Conservation (phyloP, 2,888 invertebrate species). For the Tortricodes alternella region DNA sequence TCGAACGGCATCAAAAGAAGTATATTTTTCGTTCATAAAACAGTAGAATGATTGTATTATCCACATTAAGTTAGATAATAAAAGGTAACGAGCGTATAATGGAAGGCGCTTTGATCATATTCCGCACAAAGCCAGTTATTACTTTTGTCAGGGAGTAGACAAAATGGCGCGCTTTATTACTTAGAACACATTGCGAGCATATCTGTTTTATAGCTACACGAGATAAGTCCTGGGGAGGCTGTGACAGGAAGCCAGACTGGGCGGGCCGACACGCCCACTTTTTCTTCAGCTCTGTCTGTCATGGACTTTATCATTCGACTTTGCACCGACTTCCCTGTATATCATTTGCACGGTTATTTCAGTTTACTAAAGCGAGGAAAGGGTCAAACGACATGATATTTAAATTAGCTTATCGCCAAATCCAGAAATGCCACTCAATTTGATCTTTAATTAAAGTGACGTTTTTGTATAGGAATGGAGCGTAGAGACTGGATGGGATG, state of each 20-base stretch:
- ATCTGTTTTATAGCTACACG: constrained; percentile 74
- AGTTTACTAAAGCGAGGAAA: too few relatives aligned
- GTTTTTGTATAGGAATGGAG: too few relatives aligned
- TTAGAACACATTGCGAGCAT: constrained; percentile 78
- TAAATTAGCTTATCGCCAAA: too few relatives aligned
- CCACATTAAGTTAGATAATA: constrained; percentile 68
- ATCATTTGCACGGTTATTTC: too few relatives aligned
- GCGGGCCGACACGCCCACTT: constrained; percentile 79
- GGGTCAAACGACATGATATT: too few relatives aligned
- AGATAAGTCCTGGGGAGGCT: constrained; percentile 17
- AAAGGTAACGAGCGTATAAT: constrained; percentile 74
- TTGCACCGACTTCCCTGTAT: too few relatives aligned
- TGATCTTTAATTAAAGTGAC: too few relatives aligned
- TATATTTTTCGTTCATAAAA: neutral
- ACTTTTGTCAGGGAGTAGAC: constrained; percentile 68
- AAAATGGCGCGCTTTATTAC: constrained; percentile 82
- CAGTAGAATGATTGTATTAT: constrained; percentile 58
- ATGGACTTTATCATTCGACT: constrained; percentile 74
- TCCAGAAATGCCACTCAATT: too few relatives aligned
- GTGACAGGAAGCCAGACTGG: constrained; percentile 68
- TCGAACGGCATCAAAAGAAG: too few relatives aligned
- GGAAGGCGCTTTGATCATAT: constrained; percentile 65
- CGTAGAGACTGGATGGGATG: too few relatives aligned
- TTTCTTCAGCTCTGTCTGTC: constrained; percentile 68
- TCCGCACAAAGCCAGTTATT: constrained; percentile 74